A percentile compares a stretch with the other conserved stretches of the same genome.
Conservation (phyloP, 2,888 invertebrate species). For the Aquatica leii region DNA sequence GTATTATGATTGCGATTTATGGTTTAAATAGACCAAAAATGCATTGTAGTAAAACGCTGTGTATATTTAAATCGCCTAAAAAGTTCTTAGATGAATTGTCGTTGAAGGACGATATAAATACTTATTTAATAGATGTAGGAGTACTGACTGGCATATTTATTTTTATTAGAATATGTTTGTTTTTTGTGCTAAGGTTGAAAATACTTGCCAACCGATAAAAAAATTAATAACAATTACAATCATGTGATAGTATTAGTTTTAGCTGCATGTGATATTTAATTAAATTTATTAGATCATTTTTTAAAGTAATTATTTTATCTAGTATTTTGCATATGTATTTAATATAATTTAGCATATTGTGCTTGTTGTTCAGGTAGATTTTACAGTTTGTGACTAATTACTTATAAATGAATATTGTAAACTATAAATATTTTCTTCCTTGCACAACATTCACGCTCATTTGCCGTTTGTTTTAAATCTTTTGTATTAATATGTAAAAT, state of each 20-base stretch:
- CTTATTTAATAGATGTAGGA: constrained; percentile 83
- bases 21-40: constrained; percentile 84
- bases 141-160: constrained; percentile 84
- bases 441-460: too few species aligned
- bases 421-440: too few species aligned
- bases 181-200: constrained; percentile 84
- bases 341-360: too few species aligned
- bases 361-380: too few species aligned
- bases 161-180: constrained; percentile 78
- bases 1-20: constrained; percentile 90
- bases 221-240: constrained; percentile 11
- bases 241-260: constrained; percentile 28
- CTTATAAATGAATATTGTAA: too few species aligned
- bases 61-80: constrained; percentile 82
- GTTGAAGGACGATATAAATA: constrained; percentile 71
- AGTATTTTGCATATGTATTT: too few species aligned
- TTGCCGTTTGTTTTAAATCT: too few species aligned
- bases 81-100: constrained; percentile 87
- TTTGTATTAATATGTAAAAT: too few species aligned
- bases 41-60: constrained; percentile 82
- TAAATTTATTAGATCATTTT: constrained; percentile 6
- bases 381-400: too few species aligned
- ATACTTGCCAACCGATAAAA: constrained; percentile 63
- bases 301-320: too few species aligned
- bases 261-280: constrained; percentile 35